Percentiles rank a stretch among this genome's conserved stretches.
These are phyloP conservation scores for Parnassius smintheus DNA, from an alignment of 2,888 invertebrate genomes.

Conservation along the genomic window DNA sequence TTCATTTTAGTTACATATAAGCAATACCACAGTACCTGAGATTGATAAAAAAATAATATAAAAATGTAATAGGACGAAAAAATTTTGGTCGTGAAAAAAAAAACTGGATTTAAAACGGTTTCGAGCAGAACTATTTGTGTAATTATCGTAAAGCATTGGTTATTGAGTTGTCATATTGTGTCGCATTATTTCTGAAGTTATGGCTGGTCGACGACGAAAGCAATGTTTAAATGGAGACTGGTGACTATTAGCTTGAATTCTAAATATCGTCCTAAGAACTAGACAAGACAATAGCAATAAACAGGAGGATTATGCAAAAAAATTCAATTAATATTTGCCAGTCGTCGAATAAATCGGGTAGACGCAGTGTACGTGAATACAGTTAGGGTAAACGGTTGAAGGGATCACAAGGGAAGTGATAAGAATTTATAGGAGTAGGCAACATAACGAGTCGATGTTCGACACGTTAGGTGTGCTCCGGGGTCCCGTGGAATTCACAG, in stretches of 20 bases:
- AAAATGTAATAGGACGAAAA: constrained; percentile 60
- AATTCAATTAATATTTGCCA: constrained; percentile 1
- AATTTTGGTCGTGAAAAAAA: constrained; percentile 58
- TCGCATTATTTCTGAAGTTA: not conserved
- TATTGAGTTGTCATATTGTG: constrained; percentile 1
- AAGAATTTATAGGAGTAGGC: constrained; percentile 35
- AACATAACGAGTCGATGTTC: constrained; percentile 15
- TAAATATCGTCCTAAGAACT: not conserved
- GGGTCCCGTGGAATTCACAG: not conserved
- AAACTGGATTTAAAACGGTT: constrained; percentile 32
- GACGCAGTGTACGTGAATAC: constrained; percentile 32
- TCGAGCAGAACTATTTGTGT: not conserved
- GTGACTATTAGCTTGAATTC: not conserved
- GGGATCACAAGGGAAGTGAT: constrained; percentile 68
- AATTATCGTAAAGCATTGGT: constrained; percentile 1
- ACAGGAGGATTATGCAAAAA: not conserved
- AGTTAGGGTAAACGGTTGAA: constrained; percentile 70
- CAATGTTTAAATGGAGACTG: not conserved
- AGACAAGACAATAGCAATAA: not conserved
- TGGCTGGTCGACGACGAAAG: not conserved
- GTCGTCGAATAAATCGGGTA: constrained; percentile 22
- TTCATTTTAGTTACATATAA: constrained; percentile 70
- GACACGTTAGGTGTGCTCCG: not conserved
- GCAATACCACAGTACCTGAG: constrained; percentile 79
- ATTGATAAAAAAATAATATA: constrained; percentile 46